These are phyloP conservation scores for Sabatieria punctata DNA, from an alignment of 2,888 invertebrate genomes.

Conservation along the genomic window DNA sequence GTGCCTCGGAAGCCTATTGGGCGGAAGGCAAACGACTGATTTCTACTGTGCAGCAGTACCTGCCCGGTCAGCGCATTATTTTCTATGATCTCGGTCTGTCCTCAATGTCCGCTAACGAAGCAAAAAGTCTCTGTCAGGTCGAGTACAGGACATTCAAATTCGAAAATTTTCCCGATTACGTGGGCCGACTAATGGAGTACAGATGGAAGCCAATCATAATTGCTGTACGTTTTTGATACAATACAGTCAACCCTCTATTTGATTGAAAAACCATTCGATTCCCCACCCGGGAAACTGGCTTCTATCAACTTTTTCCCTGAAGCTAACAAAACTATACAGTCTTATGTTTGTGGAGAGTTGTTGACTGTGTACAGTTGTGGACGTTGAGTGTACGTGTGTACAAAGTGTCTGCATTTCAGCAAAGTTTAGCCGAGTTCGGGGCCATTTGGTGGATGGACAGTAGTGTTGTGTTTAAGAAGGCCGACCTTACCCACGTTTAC, in stretches of 20 bases:
- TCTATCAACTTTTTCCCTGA: too few species aligned
- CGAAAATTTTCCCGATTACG: slow-evolving; percentile 11
- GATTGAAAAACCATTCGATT: too few species aligned
- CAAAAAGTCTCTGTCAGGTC: slow-evolving; percentile 15
- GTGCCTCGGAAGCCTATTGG: background rate
- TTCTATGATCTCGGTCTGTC: slow-evolving; percentile 13
- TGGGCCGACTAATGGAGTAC: slow-evolving; percentile 11
- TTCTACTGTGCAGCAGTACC: slow-evolving; percentile 8
- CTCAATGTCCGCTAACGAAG: background rate
- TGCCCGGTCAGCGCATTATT: slow-evolving; percentile 7
- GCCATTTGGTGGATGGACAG: slow-evolving; percentile 31
- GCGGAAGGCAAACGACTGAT: too few species aligned
- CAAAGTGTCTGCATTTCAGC: too few species aligned
- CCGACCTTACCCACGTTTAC: slow-evolving; percentile 22
- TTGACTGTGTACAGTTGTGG: too few species aligned
- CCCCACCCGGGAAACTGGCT: too few species aligned
- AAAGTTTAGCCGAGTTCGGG: slow-evolving; percentile 26
- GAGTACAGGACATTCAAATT: slow-evolving; percentile 16
- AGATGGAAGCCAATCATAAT: slow-evolving; percentile 21
- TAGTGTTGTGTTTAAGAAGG: slow-evolving; percentile 20
- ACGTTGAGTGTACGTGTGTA: too few species aligned
- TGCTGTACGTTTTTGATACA: slow-evolving; percentile 14
- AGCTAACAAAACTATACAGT: too few species aligned
- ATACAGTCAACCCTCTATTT: too few species aligned
- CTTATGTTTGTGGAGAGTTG: too few species aligned